A percentile compares a stretch with the other conserved stretches of the same genome.
Evolutionary conservation across 2,113 vertebrate genomes (phyloP).

Genomic region (Syrmaticus mikado): DNA sequence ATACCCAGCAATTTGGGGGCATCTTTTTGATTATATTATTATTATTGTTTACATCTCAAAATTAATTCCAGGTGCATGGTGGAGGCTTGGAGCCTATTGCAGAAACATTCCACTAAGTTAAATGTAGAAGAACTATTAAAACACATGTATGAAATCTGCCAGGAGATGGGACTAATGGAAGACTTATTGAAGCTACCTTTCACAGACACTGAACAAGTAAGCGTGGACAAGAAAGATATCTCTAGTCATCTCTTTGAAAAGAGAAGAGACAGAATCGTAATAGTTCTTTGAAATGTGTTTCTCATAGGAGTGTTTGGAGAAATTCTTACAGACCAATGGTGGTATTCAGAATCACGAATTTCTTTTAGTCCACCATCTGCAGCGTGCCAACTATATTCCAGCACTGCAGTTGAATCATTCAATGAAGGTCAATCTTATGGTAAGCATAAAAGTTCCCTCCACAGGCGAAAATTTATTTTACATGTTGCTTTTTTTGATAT

Average conservation of each 20-base stretch:
- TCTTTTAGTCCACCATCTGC: slow-evolving; percentile 91
- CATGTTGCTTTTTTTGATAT: background rate
- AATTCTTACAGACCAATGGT: slow-evolving; percentile 84
- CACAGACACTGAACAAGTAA: slow-evolving; percentile 87
- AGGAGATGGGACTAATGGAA: slow-evolving; percentile 90
- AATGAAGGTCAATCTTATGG: slow-evolving; percentile 84
- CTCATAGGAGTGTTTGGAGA: slow-evolving; percentile 89
- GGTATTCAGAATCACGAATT: slow-evolving; percentile 89
- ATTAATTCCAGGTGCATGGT: slow-evolving; percentile 83
- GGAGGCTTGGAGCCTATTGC: slow-evolving; percentile 89
- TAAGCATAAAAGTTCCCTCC: slow-evolving; percentile 55
- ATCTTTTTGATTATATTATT: background rate
- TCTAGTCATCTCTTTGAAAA: background rate
- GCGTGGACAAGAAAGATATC: background rate
- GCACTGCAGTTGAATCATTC: slow-evolving; percentile 90
- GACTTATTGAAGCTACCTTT: slow-evolving; percentile 93
- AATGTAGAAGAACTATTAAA: slow-evolving; percentile 85
- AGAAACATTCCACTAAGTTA: slow-evolving; percentile 82
- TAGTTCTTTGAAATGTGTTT: background rate
- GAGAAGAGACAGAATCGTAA: background rate
- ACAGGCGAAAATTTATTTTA: background rate
- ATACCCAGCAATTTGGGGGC: rapidly evolving
- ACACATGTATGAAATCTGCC: slow-evolving; percentile 88
- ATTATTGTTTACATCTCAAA: background rate
- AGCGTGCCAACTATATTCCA: slow-evolving; percentile 90